phyloP scores from a whole-genome alignment of 2,797 vertebrate species.

The Sebastes taczanowskii region DNA sequence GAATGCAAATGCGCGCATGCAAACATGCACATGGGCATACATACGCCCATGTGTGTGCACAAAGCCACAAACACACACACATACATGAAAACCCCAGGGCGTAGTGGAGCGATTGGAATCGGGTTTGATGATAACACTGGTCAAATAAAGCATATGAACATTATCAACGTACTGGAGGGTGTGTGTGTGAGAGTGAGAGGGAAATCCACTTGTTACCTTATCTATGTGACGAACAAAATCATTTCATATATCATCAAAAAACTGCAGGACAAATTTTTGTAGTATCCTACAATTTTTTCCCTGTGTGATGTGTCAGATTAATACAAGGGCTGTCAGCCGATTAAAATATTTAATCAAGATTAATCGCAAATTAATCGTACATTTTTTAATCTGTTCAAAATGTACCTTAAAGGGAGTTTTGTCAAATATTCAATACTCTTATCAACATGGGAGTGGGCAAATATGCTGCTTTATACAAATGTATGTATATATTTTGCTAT shows the following conservation, averaged over 20 bases:
- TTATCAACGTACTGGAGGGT: not conserved
- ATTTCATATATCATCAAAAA: constrained; percentile 6
- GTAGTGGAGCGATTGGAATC: not conserved
- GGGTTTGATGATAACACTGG: constrained; percentile 34
- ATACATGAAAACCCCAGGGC: constrained; percentile 1
- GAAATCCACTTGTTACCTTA: constrained; percentile 5
- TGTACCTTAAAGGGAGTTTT: too few relatives aligned
- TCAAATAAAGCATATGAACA: constrained; percentile 28
- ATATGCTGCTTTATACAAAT: too few relatives aligned
- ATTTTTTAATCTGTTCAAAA: too few relatives aligned
- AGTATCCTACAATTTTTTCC: not conserved
- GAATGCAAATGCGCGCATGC: not conserved
- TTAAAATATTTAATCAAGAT: too few relatives aligned
- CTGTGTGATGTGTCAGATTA: not conserved
- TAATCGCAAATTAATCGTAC: too few relatives aligned
- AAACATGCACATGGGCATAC: not conserved
- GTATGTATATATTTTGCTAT: too few relatives aligned
- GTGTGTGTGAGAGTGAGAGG: not conserved
- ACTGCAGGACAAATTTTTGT: not conserved
- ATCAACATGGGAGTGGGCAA: too few relatives aligned
- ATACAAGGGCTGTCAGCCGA: not conserved
- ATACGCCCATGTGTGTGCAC: not conserved
- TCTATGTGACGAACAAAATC: not conserved
- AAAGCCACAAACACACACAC: not conserved
- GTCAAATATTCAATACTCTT: too few relatives aligned